Evolutionary conservation across 2,888 invertebrate genomes (phyloP), one percentile per base, ranked within the genome.

Genomic region (Portevinia maculata): DNA sequence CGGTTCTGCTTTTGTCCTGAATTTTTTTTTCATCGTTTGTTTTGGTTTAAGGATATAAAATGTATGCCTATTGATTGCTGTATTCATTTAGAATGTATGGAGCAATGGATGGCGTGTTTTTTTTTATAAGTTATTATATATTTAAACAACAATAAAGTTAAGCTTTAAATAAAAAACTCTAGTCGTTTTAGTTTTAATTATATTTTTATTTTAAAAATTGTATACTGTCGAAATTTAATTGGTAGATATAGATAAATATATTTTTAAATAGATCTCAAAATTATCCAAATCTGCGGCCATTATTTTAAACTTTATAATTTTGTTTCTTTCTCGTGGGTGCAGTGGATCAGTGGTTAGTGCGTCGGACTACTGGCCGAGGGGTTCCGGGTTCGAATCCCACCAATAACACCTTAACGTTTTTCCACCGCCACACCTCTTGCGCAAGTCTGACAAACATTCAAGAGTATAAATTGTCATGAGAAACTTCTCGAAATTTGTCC

Each of bases 111-210:
- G 52, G 48, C 19, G 37, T 46, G 7, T 55, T 50, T 37, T 44
- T 24, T 59, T 13, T 44, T 19, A 19, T 17, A 19, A 52, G 24
- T 37, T 1, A n/a, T 39, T 1, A 15, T 13, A 11, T 34, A 11
- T 55, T 41, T 11, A 39, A 70, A 11, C 3, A 24, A 3, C 8
- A 59, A 52, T 30, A 59, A 30, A 76, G 7, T 53, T 60, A 78
- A 78, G 83, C 83, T 83, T 83, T 83, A 83, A 65, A 55, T 37
- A 67, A 34, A 62, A 60, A 78, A 39, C 37, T 83, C 83, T 83
- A 83, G 83, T 83, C 83, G 60, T 44, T 65, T 67, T 73, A 83
- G 78, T 67, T 73, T 48, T 70, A 60, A 41, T 37, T 52, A n/a
- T 17, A 17, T 48, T n/a, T 17, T 39, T 57, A 44, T 53, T 4